These are phyloP conservation scores for Leptosomus discolor DNA, from an alignment of 2,113 vertebrate species.

Conservation along the genomic window DNA sequence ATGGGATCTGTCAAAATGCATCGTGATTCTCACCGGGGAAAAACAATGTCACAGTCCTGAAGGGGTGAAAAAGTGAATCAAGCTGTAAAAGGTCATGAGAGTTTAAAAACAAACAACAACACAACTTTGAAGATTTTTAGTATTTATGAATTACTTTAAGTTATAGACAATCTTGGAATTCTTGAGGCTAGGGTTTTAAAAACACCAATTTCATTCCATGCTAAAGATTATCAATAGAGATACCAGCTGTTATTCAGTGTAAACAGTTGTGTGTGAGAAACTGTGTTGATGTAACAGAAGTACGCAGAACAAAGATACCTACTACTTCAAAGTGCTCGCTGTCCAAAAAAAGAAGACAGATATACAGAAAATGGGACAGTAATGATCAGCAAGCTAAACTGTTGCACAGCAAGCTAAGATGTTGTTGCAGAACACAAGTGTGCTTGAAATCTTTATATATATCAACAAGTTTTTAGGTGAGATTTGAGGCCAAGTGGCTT, in stretches of 20 bases:
- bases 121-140: background rate
- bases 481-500: background rate
- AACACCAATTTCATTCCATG: background rate
- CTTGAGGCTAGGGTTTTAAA: background rate
- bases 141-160: background rate
- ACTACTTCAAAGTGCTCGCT: background rate
- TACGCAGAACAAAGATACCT: background rate
- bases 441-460: background rate
- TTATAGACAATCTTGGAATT: background rate
- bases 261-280: background rate
- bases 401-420: background rate
- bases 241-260: background rate
- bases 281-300: background rate
- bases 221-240: background rate
- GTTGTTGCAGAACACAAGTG: background rate
- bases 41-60: background rate
- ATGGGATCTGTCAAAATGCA: slow-evolving; percentile 18
- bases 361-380: background rate
- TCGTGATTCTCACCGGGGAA: background rate
- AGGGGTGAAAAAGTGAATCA: background rate
- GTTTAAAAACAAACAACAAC: background rate
- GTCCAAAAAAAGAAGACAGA: background rate
- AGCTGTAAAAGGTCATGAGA: background rate
- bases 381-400: background rate
- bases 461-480: background rate